Percentiles rank a stretch among this genome's conserved stretches.
These are phyloP conservation scores for Rhinopomastus cyanomelas DNA, from an alignment of 2,113 vertebrate species.

Conservation along the genomic window DNA sequence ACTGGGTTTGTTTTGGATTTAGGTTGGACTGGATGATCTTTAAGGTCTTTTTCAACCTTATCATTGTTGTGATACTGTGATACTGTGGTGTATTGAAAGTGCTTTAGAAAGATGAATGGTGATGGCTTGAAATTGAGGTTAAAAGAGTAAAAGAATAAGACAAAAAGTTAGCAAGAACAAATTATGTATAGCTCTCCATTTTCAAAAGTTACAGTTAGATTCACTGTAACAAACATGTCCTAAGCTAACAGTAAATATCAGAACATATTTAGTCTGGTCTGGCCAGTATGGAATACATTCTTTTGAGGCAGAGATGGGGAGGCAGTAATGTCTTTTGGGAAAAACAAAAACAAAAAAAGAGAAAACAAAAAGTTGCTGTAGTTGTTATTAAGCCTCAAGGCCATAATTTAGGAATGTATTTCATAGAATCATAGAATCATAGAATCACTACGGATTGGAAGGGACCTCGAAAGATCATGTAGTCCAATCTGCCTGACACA, in stretches of 20 bases:
- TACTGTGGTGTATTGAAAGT: background rate
- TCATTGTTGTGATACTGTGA: no score
- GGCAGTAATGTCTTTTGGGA: background rate
- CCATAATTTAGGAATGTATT: no score
- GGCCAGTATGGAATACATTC: background rate
- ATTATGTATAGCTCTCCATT: background rate
- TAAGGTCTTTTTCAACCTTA: no score
- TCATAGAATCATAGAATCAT: no score
- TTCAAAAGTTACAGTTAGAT: background rate
- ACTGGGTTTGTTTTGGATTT: no score
- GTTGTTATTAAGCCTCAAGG: no score
- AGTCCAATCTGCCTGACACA: no score
- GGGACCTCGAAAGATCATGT: no score
- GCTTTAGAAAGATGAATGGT: background rate
- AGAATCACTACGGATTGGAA: no score
- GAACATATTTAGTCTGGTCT: background rate
- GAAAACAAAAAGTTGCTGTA: no score
- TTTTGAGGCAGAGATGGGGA: background rate
- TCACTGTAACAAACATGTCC: background rate
- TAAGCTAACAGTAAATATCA: background rate
- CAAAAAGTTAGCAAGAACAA: background rate
- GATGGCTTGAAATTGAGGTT: background rate
- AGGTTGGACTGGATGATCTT: no score
- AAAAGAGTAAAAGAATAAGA: background rate
- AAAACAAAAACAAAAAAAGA: background rate